A percentile compares a stretch with the other conserved stretches of the same genome.
Evolutionary conservation across 2,797 vertebrate species (phyloP).

Genomic region (Gambelia wislizenii): DNA sequence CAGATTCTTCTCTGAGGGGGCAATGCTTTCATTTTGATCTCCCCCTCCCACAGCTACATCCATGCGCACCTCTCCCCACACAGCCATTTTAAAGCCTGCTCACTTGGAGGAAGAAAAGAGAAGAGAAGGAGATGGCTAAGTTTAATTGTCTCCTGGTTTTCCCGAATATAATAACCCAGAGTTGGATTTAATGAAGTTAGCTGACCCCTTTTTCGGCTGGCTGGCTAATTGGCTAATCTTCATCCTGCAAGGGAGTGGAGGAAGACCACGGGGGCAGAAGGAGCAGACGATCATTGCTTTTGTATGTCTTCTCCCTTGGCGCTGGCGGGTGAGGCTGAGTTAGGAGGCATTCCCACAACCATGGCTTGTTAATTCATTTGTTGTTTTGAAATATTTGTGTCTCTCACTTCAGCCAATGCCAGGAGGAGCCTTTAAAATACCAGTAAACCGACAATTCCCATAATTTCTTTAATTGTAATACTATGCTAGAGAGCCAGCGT

Average conservation of each 20-base stretch:
- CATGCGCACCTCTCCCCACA: not conserved
- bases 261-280: constrained; percentile 67
- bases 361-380: not conserved
- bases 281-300: constrained; percentile 72
- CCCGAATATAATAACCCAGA: constrained; percentile 35
- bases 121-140: not conserved
- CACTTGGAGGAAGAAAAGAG: not conserved
- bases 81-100: rapidly evolving
- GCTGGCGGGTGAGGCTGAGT: constrained; percentile 71
- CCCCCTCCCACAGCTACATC: too few species aligned
- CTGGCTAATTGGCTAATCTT: constrained; percentile 63
- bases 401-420: too few species aligned
- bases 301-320: constrained; percentile 65
- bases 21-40: too few species aligned
- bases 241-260: constrained; percentile 57
- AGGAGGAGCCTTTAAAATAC: too few species aligned
- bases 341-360: constrained; percentile 47
- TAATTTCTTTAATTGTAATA: too few species aligned
- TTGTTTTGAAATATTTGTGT: too few species aligned
- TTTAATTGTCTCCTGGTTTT: not conserved
- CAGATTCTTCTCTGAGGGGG: too few species aligned
- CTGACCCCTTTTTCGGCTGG: constrained; percentile 51
- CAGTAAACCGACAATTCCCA: too few species aligned
- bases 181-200: constrained; percentile 75
- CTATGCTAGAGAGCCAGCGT: too few species aligned